phyloP scores from a whole-genome alignment of 2,888 invertebrate genomes.

The Aphidius colemani region DNA sequence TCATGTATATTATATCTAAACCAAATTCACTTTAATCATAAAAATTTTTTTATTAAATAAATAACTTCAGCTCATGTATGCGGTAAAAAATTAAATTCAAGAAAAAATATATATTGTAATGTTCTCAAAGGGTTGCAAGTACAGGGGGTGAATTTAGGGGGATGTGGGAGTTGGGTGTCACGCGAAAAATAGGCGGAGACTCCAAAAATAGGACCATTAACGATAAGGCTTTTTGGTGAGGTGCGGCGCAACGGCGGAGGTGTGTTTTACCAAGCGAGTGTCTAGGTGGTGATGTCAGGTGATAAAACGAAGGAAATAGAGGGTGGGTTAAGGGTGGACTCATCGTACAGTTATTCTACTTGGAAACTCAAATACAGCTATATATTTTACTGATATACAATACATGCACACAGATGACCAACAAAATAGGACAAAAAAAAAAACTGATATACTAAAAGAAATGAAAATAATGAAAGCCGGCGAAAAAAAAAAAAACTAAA shows the following conservation, averaged over 20 bases:
- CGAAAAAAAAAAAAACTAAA: too few species aligned
- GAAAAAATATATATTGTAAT: not conserved
- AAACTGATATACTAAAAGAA: not conserved
- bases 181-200: conserved; percentile 59
- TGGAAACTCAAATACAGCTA: conserved; percentile 7
- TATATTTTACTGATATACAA: not conserved
- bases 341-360: conserved; percentile 21
- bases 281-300: conserved; percentile 54
- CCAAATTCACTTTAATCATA: conserved; percentile 28
- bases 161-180: conserved; percentile 45
- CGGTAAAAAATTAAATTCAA: not conserved
- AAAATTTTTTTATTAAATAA: conserved; percentile 11
- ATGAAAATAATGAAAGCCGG: conserved; percentile 5
- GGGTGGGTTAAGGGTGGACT: conserved; percentile 47
- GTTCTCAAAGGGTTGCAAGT: conserved; percentile 1
- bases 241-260: conserved; percentile 42
- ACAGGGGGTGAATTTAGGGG: conserved; percentile 20
- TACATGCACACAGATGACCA: not conserved
- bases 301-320: conserved; percentile 54
- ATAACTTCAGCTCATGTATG: not conserved
- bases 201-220: conserved; percentile 60
- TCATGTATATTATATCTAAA: conserved; percentile 3
- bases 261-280: not conserved
- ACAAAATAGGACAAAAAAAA: not conserved
- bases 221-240: conserved; percentile 52